Percentiles rank a stretch among this genome's conserved stretches.
Evolutionary conservation across 2,888 invertebrate genomes (phyloP).

Genomic region (Drosophila mayaguana): DNA sequence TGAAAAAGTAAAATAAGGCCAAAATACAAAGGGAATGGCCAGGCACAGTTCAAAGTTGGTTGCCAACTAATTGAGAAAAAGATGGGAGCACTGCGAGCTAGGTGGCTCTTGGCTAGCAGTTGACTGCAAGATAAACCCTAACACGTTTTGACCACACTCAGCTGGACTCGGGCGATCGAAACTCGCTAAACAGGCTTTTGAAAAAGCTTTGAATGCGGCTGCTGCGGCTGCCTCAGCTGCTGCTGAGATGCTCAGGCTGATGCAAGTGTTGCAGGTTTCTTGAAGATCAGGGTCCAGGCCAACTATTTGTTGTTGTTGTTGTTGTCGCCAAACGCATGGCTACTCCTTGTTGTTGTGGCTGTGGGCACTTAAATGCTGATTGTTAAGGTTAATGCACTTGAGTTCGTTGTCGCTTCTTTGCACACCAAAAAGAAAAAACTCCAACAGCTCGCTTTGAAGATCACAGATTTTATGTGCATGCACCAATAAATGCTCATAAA

Average conservation of each 20-base stretch:
- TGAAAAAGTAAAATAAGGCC: neutral
- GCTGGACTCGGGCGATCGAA: conserved; percentile 60
- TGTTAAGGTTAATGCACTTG: conserved; percentile 82
- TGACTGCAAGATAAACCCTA: conserved; percentile 50
- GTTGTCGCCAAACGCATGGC: conserved; percentile 79
- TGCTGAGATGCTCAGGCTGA: conserved; percentile 15
- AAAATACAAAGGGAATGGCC: conserved; percentile 35
- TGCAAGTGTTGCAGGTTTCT: conserved; percentile 74
- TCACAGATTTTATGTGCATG: conserved; percentile 53
- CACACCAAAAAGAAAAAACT: conserved; percentile 59
- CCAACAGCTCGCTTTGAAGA: conserved; percentile 39
- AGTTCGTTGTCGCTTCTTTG: conserved; percentile 81
- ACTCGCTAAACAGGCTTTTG: conserved; percentile 77
- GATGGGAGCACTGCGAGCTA: conserved; percentile 1
- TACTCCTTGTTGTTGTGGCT: conserved; percentile 40
- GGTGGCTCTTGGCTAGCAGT: conserved; percentile 8
- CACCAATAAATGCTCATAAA: conserved; percentile 63
- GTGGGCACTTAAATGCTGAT: conserved; percentile 76
- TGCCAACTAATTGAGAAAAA: conserved; percentile 35
- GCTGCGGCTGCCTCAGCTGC: conserved; percentile 1
- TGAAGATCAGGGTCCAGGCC: conserved; percentile 79
- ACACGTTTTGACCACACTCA: conserved; percentile 61
- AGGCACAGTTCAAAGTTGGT: conserved; percentile 37
- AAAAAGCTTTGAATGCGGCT: conserved; percentile 42
- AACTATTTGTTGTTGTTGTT: conserved; percentile 56